A percentile compares a stretch with the other conserved stretches of the same genome.
Conservation (phyloP, 2,113 vertebrate species). For the Podilymbus podiceps region DNA sequence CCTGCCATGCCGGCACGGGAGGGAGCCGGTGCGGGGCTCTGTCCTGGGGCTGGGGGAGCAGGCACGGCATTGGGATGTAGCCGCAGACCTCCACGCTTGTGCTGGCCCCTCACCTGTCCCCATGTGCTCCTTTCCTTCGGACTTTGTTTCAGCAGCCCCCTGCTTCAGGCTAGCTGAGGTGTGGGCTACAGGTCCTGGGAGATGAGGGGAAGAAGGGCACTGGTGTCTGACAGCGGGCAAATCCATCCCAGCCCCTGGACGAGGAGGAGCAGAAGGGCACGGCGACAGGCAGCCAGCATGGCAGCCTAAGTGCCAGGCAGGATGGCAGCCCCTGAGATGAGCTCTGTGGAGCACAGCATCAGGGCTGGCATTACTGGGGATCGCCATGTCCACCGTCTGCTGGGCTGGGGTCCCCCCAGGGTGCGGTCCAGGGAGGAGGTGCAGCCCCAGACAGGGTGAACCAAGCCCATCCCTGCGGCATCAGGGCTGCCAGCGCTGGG, state of each 20-base stretch:
- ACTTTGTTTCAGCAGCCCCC: not conserved
- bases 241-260: not conserved
- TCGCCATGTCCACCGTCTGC: not conserved
- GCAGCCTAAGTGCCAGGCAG: not conserved
- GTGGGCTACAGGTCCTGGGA: not conserved
- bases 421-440: not conserved
- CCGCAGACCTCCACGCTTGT: not conserved
- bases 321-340: not conserved
- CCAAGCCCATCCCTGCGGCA: not conserved
- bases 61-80: not conserved
- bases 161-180: not conserved
- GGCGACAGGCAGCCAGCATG: not conserved
- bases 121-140: accelerated
- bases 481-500: not conserved
- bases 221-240: not conserved
- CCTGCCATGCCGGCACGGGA: not conserved
- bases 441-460: not conserved
- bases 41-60: not conserved
- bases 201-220: not conserved
- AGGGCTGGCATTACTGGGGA: not conserved
- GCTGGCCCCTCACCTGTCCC: not conserved
- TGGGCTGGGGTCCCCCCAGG: not conserved
- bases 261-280: not conserved
- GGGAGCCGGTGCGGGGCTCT: not conserved
- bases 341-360: not conserved